Percentiles rank a stretch among this genome's conserved stretches.
These are phyloP conservation scores for Eristalis arbustorum DNA, from an alignment of 2,888 invertebrate genomes.

Conservation along the genomic window DNA sequence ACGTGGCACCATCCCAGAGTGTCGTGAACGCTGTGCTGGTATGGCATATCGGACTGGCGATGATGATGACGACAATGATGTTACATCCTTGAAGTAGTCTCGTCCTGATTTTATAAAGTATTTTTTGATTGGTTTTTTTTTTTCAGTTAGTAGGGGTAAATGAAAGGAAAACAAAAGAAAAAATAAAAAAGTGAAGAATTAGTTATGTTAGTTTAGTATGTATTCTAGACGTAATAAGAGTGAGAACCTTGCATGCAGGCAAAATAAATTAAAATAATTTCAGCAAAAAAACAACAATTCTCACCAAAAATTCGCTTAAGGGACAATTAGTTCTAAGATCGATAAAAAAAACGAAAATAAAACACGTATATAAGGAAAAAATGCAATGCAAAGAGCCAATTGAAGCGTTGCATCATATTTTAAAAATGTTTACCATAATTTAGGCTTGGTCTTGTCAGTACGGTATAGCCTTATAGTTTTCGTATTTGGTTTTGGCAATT, in stretches of 20 bases:
- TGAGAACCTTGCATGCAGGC: too few species aligned
- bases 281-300: not conserved
- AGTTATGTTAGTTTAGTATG: not conserved
- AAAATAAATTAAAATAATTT: too few species aligned
- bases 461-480: too few species aligned
- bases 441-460: too few species aligned
- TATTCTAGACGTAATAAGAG: too few species aligned
- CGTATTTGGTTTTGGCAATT: too few species aligned
- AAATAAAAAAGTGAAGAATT: not conserved
- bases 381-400: not conserved
- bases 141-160: not conserved
- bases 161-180: not conserved
- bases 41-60: constrained; percentile 52
- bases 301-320: not conserved
- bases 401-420: too few species aligned
- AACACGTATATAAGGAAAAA: not conserved
- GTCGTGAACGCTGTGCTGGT: constrained; percentile 36
- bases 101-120: constrained; percentile 9
- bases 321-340: not conserved
- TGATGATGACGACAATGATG: not conserved
- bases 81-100: constrained; percentile 15
- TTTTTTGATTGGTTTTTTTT: not conserved
- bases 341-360: not conserved
- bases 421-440: too few species aligned
- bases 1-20: not conserved